phyloP scores from a whole-genome alignment of 2,113 vertebrate species.

The Mus spicilegus region DNA sequence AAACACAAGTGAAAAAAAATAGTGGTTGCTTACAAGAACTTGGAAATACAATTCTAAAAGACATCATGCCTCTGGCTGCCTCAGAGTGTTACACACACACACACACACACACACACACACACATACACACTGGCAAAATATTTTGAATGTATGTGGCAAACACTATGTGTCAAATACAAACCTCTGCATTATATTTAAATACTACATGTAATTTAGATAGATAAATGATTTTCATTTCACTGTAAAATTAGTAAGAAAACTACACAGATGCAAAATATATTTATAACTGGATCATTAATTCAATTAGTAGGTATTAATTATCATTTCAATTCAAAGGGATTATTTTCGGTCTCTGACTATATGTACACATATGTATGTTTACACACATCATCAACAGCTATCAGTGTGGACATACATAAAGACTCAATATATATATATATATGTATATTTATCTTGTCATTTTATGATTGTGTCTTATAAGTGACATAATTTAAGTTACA shows the following conservation, averaged over 20 bases:
- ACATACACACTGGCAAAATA: background rate
- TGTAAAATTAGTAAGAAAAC: background rate
- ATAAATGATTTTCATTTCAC: background rate
- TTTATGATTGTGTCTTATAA: background rate
- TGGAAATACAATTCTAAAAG: background rate
- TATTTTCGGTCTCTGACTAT: background rate
- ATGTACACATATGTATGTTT: background rate
- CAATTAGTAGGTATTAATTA: background rate
- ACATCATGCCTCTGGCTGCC: background rate
- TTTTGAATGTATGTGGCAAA: background rate
- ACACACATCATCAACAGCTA: background rate
- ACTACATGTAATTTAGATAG: background rate
- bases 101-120: no score
- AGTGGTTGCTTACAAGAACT: background rate
- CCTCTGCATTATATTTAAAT: background rate
- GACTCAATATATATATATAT: no score
- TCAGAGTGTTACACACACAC: background rate
- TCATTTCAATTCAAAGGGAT: background rate
- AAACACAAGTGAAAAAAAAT: background rate
- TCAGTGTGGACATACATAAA: background rate
- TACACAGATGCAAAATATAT: background rate
- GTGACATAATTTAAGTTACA: slow-evolving; percentile 1
- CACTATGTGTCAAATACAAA: background rate
- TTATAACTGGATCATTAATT: background rate
- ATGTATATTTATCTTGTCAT: background rate